Evolutionary conservation across 2,797 vertebrate genomes (phyloP).

Genomic region (Rhincodon typus): DNA sequence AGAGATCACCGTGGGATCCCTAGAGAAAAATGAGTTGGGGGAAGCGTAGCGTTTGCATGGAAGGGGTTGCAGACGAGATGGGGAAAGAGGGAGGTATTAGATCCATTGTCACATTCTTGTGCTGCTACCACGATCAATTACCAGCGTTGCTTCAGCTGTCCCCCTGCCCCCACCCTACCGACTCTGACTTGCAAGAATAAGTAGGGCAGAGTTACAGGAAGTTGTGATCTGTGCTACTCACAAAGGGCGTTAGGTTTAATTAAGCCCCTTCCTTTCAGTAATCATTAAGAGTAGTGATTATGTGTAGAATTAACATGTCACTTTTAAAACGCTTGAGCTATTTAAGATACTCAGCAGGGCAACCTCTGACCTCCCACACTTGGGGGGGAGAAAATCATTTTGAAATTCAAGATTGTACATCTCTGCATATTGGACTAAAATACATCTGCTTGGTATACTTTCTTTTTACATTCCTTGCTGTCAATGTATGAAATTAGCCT

Average conservation of each 20-base stretch:
- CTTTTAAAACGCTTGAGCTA: background rate
- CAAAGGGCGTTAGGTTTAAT: background rate
- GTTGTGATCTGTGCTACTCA: background rate
- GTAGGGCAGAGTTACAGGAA: background rate
- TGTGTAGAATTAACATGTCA: background rate
- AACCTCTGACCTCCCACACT: background rate
- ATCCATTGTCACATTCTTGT: background rate
- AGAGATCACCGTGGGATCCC: no score
- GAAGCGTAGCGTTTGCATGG: no score
- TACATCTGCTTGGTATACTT: background rate
- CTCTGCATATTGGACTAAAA: no score
- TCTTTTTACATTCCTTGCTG: background rate
- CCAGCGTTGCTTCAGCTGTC: background rate
- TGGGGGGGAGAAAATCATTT: background rate
- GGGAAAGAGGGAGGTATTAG: no score
- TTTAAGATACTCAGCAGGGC: background rate
- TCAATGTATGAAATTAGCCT: background rate
- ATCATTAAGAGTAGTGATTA: background rate
- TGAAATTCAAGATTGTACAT: background rate
- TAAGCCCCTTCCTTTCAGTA: background rate
- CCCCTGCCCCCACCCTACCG: background rate
- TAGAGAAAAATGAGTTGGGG: no score
- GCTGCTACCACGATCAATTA: background rate
- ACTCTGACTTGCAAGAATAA: background rate
- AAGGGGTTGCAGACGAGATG: no score